Evolutionary conservation across 2,888 invertebrate species (phyloP), one percentile per base, ranked within the genome.

Genomic region (Aphrophora alni): DNA sequence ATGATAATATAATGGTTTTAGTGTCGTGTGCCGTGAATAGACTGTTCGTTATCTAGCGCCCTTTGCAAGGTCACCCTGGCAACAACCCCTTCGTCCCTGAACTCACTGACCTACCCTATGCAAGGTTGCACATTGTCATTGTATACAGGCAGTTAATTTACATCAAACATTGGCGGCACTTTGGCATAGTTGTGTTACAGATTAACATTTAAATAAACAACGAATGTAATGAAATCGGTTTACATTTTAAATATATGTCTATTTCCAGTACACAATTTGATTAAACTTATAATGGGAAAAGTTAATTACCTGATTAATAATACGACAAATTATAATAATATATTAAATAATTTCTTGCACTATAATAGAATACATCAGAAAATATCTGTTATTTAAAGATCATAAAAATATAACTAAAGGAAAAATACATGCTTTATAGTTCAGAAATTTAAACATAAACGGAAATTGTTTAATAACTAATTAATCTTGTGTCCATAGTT

Each of bases 11-110:
- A 33, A 28, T 38, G 27, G 74, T 75, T 26, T 21, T 59, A 26
- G 21, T 24, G 3, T 51, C 4, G 71, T 28, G 80, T 28, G 80
- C 70, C 38, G 44, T 26, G 25, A 72, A 76, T 78, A 81, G 78
- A 81, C 33, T 8, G 33, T 33, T 33, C 33, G 33, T 33, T 33
- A 33, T 33, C 33, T 33, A 33, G 33, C 59, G 59, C 59, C 59
- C 59, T 59, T 59, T 21, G 2, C 59, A 59, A 59, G 59, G 59
- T 59, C 59, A 59, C 59, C 2, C 59, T 12, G 59, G 21, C 59
- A 59, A 59, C 59, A 59, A 59, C 59, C 59, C 59, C 44, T 59
- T 21, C 21, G 59, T n/a, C 59, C 59, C 59, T 59, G 59, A 59
- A 59, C 59, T 21, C 21, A 5, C 59, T 59, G 59, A 59, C 59